Conservation (phyloP, 2,888 invertebrate genomes). For the Gastracanthus pulcherrimus region DNA sequence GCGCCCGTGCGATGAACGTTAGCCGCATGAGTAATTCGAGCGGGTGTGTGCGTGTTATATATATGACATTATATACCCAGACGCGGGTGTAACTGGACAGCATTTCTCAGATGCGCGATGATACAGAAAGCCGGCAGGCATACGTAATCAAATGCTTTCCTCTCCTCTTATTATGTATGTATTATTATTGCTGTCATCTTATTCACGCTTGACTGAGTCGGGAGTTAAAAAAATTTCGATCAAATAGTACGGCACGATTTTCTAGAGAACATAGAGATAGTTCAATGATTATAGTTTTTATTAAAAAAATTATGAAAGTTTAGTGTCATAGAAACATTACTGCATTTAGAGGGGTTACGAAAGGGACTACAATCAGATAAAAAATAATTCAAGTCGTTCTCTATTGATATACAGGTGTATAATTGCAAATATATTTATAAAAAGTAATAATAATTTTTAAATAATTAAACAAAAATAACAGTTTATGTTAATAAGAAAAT, state of each 20-base stretch:
- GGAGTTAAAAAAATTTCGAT: neutral
- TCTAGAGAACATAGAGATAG: too few species aligned
- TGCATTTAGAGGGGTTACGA: too few species aligned
- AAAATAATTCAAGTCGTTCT: too few species aligned
- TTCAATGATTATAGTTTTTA: too few species aligned
- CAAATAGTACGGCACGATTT: neutral
- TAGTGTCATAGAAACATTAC: too few species aligned
- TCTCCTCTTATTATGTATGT: neutral
- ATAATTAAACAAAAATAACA: too few species aligned
- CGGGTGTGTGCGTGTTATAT: neutral
- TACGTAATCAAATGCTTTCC: conserved; percentile 12
- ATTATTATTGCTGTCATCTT: neutral
- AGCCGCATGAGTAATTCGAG: conserved; percentile 30
- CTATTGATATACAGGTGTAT: too few species aligned
- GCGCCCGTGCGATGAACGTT: conserved; percentile 15
- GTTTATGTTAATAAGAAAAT: too few species aligned
- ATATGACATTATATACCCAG: neutral
- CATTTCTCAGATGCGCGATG: conserved; percentile 17
- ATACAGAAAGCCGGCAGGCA: neutral
- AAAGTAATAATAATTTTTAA: too few species aligned
- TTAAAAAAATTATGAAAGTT: too few species aligned
- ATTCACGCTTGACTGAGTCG: neutral
- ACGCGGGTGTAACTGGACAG: neutral
- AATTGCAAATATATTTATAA: too few species aligned
- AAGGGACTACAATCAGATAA: too few species aligned